These are phyloP conservation scores for Naja naja DNA, from an alignment of 2,113 vertebrate genomes.

Conservation along the genomic window DNA sequence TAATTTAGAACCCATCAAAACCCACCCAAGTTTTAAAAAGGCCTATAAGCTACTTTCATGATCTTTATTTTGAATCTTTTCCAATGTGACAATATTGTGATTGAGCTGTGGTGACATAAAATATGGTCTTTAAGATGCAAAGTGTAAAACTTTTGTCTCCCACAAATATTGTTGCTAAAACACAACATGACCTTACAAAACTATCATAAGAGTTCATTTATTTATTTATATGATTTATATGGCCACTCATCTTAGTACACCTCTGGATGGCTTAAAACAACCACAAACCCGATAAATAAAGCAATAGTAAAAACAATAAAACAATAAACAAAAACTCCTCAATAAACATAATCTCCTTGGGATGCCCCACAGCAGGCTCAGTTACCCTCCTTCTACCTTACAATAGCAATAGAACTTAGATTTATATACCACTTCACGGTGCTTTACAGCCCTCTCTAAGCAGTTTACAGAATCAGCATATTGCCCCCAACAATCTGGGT, in stretches of 20 bases:
- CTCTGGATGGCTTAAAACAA: not conserved
- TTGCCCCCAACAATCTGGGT: too few relatives aligned
- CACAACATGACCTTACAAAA: not conserved
- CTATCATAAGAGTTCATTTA: not conserved
- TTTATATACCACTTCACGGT: too few relatives aligned
- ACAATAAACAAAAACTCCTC: not conserved
- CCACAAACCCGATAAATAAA: not conserved
- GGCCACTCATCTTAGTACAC: not conserved
- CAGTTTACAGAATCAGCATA: too few relatives aligned
- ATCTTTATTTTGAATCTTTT: slow-evolving; percentile 11
- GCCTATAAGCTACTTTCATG: not conserved
- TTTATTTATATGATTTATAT: not conserved
- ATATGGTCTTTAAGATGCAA: not conserved
- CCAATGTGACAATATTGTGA: not conserved
- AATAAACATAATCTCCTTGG: not conserved
- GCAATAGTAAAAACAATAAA: not conserved
- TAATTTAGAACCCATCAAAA: not conserved
- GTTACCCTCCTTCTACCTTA: not conserved
- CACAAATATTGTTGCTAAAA: not conserved
- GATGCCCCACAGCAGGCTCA: not conserved
- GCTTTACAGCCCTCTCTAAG: too few relatives aligned
- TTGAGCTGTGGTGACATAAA: not conserved
- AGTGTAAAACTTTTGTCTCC: not conserved
- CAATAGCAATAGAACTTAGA: not conserved
- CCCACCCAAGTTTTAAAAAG: not conserved